These are phyloP conservation scores for Panthera tigris DNA, from an alignment of 2,113 vertebrate genomes.

Conservation along the genomic window DNA sequence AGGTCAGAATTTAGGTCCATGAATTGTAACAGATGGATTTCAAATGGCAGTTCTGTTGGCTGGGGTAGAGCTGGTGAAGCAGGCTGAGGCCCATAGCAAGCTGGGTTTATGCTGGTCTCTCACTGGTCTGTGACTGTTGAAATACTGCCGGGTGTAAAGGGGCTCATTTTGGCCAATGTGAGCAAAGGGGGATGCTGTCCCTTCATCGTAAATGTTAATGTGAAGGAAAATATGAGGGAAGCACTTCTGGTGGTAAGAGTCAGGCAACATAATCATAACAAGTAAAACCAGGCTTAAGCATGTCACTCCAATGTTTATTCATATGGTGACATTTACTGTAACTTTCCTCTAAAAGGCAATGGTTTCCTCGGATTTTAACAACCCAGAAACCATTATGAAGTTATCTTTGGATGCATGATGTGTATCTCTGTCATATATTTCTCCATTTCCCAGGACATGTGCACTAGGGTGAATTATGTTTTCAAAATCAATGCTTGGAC, in stretches of 20 bases:
- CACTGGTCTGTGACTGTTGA: slow-evolving; percentile 53
- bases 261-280: slow-evolving; percentile 75
- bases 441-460: slow-evolving; percentile 25
- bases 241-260: slow-evolving; percentile 63
- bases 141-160: slow-evolving; percentile 63
- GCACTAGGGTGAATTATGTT: not conserved
- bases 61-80: slow-evolving; percentile 59
- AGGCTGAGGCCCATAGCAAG: slow-evolving; percentile 69
- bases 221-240: slow-evolving; percentile 70
- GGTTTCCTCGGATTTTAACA: slow-evolving; percentile 59
- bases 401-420: slow-evolving; percentile 56
- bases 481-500: not conserved
- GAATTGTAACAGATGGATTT: slow-evolving; percentile 76
- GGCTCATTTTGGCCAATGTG: slow-evolving; percentile 63
- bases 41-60: slow-evolving; percentile 65
- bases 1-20: slow-evolving; percentile 67
- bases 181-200: slow-evolving; percentile 35
- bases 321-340: slow-evolving; percentile 74
- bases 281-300: slow-evolving; percentile 73
- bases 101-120: slow-evolving; percentile 64
- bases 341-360: slow-evolving; percentile 71
- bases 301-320: slow-evolving; percentile 72
- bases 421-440: slow-evolving; percentile 28
- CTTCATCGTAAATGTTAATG: slow-evolving; percentile 73
- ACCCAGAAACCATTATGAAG: slow-evolving; percentile 63